These are phyloP conservation scores for Enteromius fasciolatus DNA, from an alignment of 2,797 vertebrate genomes.

Conservation along the genomic window DNA sequence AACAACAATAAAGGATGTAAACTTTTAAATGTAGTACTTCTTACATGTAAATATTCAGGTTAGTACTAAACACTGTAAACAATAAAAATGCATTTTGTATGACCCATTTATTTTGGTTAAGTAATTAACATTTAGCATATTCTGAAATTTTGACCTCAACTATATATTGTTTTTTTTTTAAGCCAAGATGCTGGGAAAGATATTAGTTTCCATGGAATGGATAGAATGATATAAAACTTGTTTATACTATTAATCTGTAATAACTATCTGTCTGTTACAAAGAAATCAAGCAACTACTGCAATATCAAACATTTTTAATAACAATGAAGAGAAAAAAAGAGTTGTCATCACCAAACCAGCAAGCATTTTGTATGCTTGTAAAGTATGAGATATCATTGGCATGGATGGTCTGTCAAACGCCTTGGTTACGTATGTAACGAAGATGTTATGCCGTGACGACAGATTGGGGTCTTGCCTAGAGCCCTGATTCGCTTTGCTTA, in stretches of 20 bases:
- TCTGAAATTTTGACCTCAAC: no score
- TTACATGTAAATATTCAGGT: neutral
- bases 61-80: no score
- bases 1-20: no score
- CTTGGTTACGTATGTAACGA: no score
- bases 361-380: no score
- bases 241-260: neutral
- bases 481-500: no score
- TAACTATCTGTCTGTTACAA: neutral
- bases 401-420: no score
- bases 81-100: neutral
- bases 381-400: no score
- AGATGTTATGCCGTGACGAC: no score
- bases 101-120: no score
- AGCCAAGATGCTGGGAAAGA: neutral
- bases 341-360: neutral
- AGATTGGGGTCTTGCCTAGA: no score
- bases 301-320: neutral
- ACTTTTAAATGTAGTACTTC: neutral
- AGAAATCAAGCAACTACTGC: neutral
- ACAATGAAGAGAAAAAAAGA: neutral
- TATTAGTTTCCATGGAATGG: neutral
- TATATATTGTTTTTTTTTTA: neutral
- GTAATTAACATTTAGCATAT: no score
- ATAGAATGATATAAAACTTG: neutral